Evolutionary conservation across 2,888 invertebrate genomes (phyloP).

Genomic region (Habroteleia sp.): DNA sequence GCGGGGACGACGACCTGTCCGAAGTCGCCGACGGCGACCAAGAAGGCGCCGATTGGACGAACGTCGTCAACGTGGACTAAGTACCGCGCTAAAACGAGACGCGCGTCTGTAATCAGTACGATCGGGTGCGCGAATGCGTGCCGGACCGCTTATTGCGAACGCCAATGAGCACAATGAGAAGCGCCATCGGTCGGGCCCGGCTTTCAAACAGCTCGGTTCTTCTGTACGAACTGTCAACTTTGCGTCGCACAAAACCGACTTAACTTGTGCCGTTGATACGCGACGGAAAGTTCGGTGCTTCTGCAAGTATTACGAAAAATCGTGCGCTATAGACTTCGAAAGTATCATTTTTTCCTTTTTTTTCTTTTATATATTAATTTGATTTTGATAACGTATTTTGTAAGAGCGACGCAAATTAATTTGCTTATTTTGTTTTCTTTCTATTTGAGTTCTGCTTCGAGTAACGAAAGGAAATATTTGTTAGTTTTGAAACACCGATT

Average conservation of each 20-base stretch:
- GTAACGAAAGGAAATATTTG: no score
- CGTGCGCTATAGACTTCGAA: slow-evolving; percentile 1
- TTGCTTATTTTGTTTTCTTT: no score
- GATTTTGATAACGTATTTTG: no score
- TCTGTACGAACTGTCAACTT: not conserved
- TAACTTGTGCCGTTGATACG: no score
- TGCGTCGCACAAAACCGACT: not conserved
- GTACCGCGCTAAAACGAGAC: slow-evolving; percentile 32
- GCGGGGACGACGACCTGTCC: slow-evolving; percentile 53
- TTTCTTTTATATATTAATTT: no score
- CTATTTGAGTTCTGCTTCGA: no score
- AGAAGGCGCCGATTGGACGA: slow-evolving; percentile 54
- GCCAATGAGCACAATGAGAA: slow-evolving; percentile 3
- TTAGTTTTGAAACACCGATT: no score
- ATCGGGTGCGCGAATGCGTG: not conserved
- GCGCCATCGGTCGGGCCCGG: not conserved
- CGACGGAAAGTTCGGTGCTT: no score
- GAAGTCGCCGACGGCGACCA: slow-evolving; percentile 52
- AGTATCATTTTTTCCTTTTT: no score
- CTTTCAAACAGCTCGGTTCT: not conserved
- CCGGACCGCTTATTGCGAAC: not conserved
- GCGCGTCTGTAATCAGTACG: not conserved
- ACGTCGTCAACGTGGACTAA: slow-evolving; percentile 39
- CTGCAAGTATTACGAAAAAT: no score
- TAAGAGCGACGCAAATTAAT: no score